Evolutionary conservation across 1,140 invertebrate species (phyloP).

Genomic region (Caenorhabditis briggsae): DNA sequence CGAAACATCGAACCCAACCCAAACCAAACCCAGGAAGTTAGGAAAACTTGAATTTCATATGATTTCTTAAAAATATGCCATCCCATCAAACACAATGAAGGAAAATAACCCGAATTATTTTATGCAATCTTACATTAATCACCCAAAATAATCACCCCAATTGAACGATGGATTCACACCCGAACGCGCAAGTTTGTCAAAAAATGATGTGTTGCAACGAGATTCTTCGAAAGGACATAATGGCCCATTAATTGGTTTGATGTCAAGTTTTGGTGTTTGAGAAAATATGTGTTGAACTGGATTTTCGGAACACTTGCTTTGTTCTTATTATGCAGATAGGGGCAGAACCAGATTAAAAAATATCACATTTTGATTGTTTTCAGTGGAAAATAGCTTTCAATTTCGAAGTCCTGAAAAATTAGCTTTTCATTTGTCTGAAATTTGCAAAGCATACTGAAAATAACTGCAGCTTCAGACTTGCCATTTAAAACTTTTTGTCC

Average conservation of each 20-base stretch:
- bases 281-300: neutral
- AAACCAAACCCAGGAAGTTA: neutral
- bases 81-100: neutral
- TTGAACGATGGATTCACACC: constrained; percentile 7
- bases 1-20: neutral
- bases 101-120: constrained; percentile 16
- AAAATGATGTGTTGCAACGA: constrained; percentile 16
- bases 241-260: constrained; percentile 49
- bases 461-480: too few relatives aligned
- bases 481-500: too few relatives aligned
- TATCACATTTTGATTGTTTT: too few relatives aligned
- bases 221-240: constrained; percentile 3
- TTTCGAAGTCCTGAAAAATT: too few relatives aligned
- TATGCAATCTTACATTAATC: constrained; percentile 43
- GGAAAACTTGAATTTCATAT: constrained; percentile 15
- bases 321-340: too few relatives aligned
- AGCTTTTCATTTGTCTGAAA: too few relatives aligned
- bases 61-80: neutral
- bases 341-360: too few relatives aligned
- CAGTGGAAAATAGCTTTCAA: neutral
- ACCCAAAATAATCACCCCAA: constrained; percentile 36
- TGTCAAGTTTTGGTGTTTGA: neutral
- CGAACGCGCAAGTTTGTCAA: neutral
- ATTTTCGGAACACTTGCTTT: too few relatives aligned
- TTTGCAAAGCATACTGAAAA: too few relatives aligned